Conservation (phyloP, 2,888 invertebrate species). For the Timandra comae region DNA sequence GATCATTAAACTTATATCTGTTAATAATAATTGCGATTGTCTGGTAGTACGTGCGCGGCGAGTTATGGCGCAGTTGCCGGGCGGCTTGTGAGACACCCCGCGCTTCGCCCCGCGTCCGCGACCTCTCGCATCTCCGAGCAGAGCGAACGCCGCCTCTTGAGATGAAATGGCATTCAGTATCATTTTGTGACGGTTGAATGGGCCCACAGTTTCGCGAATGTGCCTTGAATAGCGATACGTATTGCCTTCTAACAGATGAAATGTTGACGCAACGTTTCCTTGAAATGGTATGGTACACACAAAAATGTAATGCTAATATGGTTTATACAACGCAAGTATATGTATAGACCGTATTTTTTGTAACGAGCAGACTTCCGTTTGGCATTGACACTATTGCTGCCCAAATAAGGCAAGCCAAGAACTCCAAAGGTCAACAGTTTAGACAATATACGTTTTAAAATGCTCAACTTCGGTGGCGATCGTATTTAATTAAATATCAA, state of each 20-base stretch:
- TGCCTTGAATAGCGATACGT: constrained; percentile 39
- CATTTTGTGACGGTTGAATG: constrained; percentile 63
- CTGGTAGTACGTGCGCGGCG: constrained; percentile 66
- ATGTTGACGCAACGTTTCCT: background rate
- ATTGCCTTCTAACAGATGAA: constrained; percentile 1
- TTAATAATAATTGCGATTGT: constrained; percentile 74
- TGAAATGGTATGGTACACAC: no score
- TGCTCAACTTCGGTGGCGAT: background rate
- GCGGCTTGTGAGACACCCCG: constrained; percentile 30
- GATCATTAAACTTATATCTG: constrained; percentile 70
- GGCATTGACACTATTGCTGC: constrained; percentile 20
- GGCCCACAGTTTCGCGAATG: constrained; percentile 42
- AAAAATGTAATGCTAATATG: no score
- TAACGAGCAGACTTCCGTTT: constrained; percentile 15
- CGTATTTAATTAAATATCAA: no score
- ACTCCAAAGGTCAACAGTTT: constrained; percentile 11
- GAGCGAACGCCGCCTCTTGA: constrained; percentile 48
- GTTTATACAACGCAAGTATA: no score
- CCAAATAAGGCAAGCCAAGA: constrained; percentile 15
- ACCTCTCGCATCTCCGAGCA: constrained; percentile 40
- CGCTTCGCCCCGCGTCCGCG: constrained; percentile 27
- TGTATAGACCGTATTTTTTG: no score
- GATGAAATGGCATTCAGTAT: constrained; percentile 60
- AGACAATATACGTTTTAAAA: constrained; percentile 7
- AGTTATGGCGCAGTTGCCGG: constrained; percentile 68